Percentiles rank a stretch among this genome's conserved stretches.
phyloP scores from a whole-genome alignment of 2,797 vertebrate genomes.

The Aphelocoma californica region DNA sequence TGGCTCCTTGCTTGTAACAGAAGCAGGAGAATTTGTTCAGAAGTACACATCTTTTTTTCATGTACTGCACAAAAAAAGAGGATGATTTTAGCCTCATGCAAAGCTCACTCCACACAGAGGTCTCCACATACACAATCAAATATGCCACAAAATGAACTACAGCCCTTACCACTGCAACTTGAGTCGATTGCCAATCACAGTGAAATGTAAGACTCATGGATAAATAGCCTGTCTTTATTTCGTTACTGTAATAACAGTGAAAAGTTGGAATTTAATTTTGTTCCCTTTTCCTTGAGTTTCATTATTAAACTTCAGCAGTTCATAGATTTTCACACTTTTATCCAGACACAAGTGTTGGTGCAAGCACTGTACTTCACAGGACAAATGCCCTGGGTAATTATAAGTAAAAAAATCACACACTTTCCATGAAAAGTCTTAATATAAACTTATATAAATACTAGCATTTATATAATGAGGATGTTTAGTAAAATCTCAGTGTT shows the following conservation, averaged over 20 bases:
- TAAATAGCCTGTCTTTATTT: background rate
- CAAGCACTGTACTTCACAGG: background rate
- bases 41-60: background rate
- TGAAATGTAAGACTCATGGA: fast-evolving
- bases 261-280: background rate
- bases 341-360: background rate
- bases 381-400: background rate
- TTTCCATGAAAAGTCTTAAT: background rate
- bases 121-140: background rate
- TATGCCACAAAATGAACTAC: background rate
- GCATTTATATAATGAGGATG: background rate
- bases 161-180: background rate
- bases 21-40: background rate
- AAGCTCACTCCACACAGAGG: background rate
- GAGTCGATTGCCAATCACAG: background rate
- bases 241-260: background rate
- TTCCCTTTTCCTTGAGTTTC: background rate
- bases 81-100: background rate
- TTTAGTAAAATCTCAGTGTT: background rate
- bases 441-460: background rate
- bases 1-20: background rate
- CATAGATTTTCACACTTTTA: background rate
- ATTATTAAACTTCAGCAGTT: background rate
- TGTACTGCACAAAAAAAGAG: background rate
- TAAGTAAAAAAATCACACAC: background rate